A percentile compares a stretch with the other conserved stretches of the same genome.
These are phyloP conservation scores for Galago senegalensis DNA, from an alignment of 2,797 vertebrate genomes.

Conservation along the genomic window DNA sequence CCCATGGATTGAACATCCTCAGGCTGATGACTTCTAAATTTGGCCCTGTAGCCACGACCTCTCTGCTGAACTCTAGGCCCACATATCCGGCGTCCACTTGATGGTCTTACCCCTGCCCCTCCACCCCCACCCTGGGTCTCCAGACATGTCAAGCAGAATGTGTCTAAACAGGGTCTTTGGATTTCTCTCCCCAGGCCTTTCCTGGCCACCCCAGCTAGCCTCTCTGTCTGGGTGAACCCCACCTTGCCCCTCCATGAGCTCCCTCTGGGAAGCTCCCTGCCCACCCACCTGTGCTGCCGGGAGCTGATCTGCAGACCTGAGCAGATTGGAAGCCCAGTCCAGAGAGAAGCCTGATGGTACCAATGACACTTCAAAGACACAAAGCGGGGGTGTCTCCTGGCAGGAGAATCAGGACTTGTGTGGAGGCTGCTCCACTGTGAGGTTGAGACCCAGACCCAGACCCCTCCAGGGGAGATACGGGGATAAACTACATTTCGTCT, in stretches of 20 bases:
- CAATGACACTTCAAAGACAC: neutral
- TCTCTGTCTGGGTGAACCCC: neutral
- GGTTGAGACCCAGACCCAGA: neutral
- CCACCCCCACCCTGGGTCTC: constrained; percentile 69
- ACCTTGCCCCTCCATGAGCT: rapidly evolving
- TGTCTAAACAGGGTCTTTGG: neutral
- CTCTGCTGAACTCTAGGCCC: constrained; percentile 30
- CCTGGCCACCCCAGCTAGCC: neutral
- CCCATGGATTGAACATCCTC: constrained; percentile 75
- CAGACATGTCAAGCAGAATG: neutral
- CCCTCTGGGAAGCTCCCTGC: neutral
- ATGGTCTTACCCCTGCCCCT: neutral
- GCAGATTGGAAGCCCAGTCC: rapidly evolving
- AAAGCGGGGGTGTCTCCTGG: rapidly evolving
- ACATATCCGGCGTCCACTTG: constrained; percentile 62
- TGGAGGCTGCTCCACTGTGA: neutral
- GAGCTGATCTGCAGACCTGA: neutral
- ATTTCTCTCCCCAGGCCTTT: neutral
- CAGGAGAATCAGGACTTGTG: neutral
- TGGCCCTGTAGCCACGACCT: constrained; percentile 23
- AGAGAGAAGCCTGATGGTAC: neutral
- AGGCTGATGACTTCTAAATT: constrained; percentile 70
- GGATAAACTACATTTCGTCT: neutral
- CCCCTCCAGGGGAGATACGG: neutral
- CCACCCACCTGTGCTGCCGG: rapidly evolving